phyloP scores from a whole-genome alignment of 2,888 invertebrate species.

The Sialis lutaria region DNA sequence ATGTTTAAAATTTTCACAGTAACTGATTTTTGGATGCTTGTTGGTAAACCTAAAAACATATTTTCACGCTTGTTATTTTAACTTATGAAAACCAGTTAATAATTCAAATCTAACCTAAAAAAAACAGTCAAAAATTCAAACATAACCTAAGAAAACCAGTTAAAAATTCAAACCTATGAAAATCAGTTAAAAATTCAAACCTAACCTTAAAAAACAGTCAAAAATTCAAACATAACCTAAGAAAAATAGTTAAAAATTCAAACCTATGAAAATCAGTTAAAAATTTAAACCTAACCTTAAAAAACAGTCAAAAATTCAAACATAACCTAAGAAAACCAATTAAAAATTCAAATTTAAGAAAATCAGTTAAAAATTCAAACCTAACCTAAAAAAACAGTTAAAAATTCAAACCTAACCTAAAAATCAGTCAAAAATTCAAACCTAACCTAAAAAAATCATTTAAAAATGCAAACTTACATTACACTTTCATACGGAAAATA shows the following conservation, averaged over 20 bases:
- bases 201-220: background rate
- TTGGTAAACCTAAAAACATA: background rate
- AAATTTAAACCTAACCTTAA: no score
- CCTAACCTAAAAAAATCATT: background rate
- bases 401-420: no score
- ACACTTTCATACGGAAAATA: constrained; percentile 15
- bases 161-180: constrained; percentile 9
- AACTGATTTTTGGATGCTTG: background rate
- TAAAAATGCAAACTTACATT: constrained; percentile 13
- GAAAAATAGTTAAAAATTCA: background rate
- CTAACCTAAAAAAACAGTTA: no score
- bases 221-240: background rate
- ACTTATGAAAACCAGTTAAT: background rate
- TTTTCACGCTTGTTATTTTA: background rate
- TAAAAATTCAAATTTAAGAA: no score
- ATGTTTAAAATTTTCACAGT: background rate
- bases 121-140: background rate
- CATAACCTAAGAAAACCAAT: no score
- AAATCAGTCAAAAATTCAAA: no score
- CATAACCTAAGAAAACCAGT: background rate
- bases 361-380: no score
- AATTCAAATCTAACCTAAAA: background rate
- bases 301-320: no score
- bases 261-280: no score
- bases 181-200: no score